Percentiles rank a stretch among this genome's conserved stretches.
phyloP scores from a whole-genome alignment of 1,140 invertebrate species.

The Drosophila quadrilineata region DNA sequence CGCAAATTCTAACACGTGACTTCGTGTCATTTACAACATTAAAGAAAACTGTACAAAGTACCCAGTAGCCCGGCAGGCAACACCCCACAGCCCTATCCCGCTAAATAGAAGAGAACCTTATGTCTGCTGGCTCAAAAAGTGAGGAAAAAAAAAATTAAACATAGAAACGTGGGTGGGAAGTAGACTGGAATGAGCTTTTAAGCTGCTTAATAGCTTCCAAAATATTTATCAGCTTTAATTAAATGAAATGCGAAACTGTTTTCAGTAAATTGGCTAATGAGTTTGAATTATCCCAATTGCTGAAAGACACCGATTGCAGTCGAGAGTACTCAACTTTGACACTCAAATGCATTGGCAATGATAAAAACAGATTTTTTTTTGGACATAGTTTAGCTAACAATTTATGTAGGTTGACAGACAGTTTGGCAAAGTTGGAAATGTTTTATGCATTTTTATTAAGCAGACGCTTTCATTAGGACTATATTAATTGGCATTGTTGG shows the following conservation, averaged over 20 bases:
- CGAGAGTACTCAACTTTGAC: too few relatives aligned
- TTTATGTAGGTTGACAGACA: slow-evolving; percentile 6
- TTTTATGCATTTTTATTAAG: slow-evolving; percentile 7
- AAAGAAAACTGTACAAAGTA: slow-evolving; percentile 10
- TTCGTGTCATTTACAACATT: slow-evolving; percentile 76
- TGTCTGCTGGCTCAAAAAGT: too few relatives aligned
- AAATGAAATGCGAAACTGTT: slow-evolving; percentile 38
- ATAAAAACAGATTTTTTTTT: not conserved
- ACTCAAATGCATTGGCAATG: slow-evolving; percentile 7
- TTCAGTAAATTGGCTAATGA: slow-evolving; percentile 9
- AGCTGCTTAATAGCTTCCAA: slow-evolving; percentile 30
- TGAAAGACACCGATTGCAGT: slow-evolving; percentile 15
- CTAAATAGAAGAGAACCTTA: too few relatives aligned
- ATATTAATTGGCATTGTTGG: slow-evolving; percentile 64
- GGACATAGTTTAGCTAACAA: not conserved
- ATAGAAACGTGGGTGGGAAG: not conserved
- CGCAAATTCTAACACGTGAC: slow-evolving; percentile 77
- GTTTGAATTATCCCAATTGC: slow-evolving; percentile 34
- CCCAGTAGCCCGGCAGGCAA: slow-evolving; percentile 43
- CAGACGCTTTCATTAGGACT: slow-evolving; percentile 39
- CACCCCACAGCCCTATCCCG: too few relatives aligned
- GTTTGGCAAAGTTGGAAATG: slow-evolving; percentile 5
- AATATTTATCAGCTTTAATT: slow-evolving; percentile 49
- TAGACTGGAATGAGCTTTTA: not conserved
- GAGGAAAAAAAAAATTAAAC: slow-evolving; percentile 19